A percentile compares a stretch with the other conserved stretches of the same genome.
These are phyloP conservation scores for Limnephilus marmoratus DNA, from an alignment of 2,888 invertebrate species.

Conservation along the genomic window DNA sequence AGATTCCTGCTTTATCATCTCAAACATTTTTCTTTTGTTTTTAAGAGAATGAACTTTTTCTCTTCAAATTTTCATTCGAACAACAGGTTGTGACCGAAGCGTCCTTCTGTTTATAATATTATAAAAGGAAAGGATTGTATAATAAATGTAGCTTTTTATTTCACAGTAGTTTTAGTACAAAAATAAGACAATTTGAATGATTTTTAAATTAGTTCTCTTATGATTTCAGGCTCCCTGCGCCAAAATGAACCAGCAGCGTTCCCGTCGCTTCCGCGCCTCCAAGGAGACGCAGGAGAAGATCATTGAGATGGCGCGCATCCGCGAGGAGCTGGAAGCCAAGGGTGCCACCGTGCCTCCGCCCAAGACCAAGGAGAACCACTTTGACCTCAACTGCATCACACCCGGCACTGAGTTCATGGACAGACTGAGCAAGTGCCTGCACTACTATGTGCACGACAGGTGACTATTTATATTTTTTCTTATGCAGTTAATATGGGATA, in stretches of 20 bases:
- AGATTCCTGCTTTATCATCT: no score
- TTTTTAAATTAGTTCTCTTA: constrained; percentile 3
- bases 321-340: constrained; percentile 83
- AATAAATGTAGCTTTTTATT: no score
- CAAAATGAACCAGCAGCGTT: constrained; percentile 99
- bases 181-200: no score
- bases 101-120: no score
- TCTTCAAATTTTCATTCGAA: no score
- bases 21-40: no score
- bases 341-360: constrained; percentile 89
- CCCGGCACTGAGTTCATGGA: constrained; percentile 99
- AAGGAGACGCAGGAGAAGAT: constrained; percentile 95
- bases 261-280: constrained; percentile 96
- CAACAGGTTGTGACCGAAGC: no score
- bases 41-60: no score
- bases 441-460: constrained; percentile 92
- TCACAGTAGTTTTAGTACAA: no score
- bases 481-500: neutral
- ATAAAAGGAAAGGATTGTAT: no score
- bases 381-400: constrained; percentile 99
- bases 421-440: constrained; percentile 88
- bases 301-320: constrained; percentile 88
- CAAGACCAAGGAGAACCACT: constrained; percentile 94
- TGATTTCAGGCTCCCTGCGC: constrained; percentile 91
- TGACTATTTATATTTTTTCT: neutral